Evolutionary conservation across 2,113 vertebrate species (phyloP).

Genomic region (Haemorhous mexicanus): DNA sequence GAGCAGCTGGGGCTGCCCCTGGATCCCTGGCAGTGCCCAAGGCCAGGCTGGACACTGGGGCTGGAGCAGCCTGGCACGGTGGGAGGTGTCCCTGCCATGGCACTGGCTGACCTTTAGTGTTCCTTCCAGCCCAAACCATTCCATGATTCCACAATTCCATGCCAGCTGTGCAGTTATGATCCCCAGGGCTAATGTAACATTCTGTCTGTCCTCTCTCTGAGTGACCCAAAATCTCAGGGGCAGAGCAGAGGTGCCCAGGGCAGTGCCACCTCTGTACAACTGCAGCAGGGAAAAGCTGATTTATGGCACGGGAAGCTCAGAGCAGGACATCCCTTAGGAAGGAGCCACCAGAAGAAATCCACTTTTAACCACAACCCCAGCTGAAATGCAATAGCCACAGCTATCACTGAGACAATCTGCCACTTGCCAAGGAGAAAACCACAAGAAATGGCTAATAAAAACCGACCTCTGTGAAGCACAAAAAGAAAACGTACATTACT

Average conservation of each 20-base stretch:
- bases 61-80: neutral
- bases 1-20: too few relatives aligned
- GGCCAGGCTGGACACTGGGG: neutral
- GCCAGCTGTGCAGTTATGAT: neutral
- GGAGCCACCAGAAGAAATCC: conserved; percentile 18
- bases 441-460: conserved; percentile 65
- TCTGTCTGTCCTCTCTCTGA: neutral
- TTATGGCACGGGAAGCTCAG: neutral
- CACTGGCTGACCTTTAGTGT: accelerated
- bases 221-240: neutral
- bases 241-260: neutral
- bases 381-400: neutral
- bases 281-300: neutral
- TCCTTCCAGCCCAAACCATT: neutral
- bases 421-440: conserved; percentile 21
- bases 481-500: neutral
- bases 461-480: conserved; percentile 10
- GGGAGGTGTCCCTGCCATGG: neutral
- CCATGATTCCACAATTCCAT: neutral
- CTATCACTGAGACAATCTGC: neutral
- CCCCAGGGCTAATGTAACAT: neutral
- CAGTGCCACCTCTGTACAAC: neutral
- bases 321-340: neutral
- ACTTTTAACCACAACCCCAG: neutral
- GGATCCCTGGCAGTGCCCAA: neutral